Evolutionary conservation across 2,113 vertebrate genomes (phyloP).

Genomic region (Labeo catla): DNA sequence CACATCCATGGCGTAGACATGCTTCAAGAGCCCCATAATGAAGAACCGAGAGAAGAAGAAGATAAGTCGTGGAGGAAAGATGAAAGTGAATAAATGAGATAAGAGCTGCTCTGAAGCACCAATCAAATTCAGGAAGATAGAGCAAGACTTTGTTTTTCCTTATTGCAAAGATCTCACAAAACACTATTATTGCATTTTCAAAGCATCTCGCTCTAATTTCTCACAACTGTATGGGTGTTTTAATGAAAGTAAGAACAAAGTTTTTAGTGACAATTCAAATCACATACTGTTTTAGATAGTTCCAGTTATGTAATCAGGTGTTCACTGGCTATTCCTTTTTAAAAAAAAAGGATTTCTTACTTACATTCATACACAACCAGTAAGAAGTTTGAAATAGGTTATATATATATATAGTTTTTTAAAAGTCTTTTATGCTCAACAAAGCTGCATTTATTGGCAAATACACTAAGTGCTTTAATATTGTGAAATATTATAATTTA

Average conservation of each 20-base stretch:
- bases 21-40: conserved; percentile 6
- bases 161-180: neutral
- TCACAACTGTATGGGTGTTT: neutral
- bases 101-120: neutral
- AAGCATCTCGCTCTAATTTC: neutral
- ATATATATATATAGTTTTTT: too few relatives aligned
- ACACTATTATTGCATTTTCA: neutral
- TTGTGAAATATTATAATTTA: too few relatives aligned
- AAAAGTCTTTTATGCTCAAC: too few relatives aligned
- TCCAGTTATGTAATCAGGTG: too few relatives aligned
- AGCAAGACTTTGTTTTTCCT: neutral
- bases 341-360: too few relatives aligned
- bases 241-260: neutral
- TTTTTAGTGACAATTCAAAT: neutral
- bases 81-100: conserved; percentile 26
- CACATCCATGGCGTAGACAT: neutral
- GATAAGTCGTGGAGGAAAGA: neutral
- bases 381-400: too few relatives aligned
- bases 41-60: neutral
- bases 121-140: conserved; percentile 11
- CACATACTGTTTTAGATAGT: too few relatives aligned
- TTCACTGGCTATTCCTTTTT: too few relatives aligned
- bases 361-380: too few relatives aligned
- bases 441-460: too few relatives aligned
- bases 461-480: too few relatives aligned